Base-by-base conservation (phyloP, 2,113 vertebrate genomes). In the Campylomormyrus numenius region DNA sequence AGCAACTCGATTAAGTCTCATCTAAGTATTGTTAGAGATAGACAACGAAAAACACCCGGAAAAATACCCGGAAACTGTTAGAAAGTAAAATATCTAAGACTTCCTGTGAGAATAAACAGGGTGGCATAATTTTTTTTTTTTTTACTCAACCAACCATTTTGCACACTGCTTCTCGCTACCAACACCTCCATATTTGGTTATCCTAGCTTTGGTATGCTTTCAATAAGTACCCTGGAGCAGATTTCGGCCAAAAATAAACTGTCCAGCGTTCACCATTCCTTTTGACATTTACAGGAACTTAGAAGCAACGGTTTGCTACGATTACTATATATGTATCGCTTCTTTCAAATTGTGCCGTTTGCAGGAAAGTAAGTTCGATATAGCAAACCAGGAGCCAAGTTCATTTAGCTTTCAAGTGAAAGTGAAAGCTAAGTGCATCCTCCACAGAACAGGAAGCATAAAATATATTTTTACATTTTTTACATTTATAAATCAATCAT, bases 21-120 rank as follows among this genome's bases (percentile, higher is more conserved):
- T 35, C 27, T 52, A 46, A 27, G 13, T 11, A 17, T 48, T 48
- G 85, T 91, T 92, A 88, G 15, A 21, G 15, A 53, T 42, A 46
- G 88, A 39, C 87, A 39, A 39, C 39, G 39, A 39, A 39, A 39
- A 39, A 39, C 39, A 39, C 39, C 39, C 39, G 0, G 3, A 39
- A 21, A 31, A 21, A 39, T 39, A n/a, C 31, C 13, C 17, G 3
- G 62, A 24, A 27, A 74, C 15, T 48, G 31, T 13, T 66, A 35
- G 27, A 89, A 62, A 52, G n/a, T 85, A 80, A 89, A 77, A 90
- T 35, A 90, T 91, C 80, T 80, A 87, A 77, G 35, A 90, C 89
- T 93, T 91, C 92, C 93, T 92, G 88, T 89, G 87, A 90, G 39
- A 77, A 74, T 62, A n/a, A 74, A 39, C 35, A 39, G 49, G n/a